Conservation (phyloP, 2,888 invertebrate genomes). For the Apodemia zela region DNA sequence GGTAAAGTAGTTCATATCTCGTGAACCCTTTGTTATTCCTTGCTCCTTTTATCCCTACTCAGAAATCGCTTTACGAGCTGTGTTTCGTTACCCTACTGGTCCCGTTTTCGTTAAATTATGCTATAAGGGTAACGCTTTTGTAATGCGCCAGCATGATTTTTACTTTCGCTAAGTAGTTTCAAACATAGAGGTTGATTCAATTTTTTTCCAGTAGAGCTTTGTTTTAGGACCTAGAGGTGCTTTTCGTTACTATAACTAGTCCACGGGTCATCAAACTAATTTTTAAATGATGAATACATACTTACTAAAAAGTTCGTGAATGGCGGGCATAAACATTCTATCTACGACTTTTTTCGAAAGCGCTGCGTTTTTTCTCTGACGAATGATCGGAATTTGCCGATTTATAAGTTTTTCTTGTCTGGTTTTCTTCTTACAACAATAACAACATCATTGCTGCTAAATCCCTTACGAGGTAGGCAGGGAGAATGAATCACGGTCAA, state of each 20-base stretch:
- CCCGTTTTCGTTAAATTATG: constrained; percentile 51
- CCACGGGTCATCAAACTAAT: too few relatives aligned
- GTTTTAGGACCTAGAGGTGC: not conserved
- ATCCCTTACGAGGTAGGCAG: too few relatives aligned
- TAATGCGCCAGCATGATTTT: constrained; percentile 20
- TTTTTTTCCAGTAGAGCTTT: not conserved
- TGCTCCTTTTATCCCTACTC: constrained; percentile 68
- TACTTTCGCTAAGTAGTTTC: constrained; percentile 17
- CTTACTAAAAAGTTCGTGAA: too few relatives aligned
- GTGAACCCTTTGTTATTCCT: constrained; percentile 65
- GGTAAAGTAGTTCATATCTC: constrained; percentile 62
- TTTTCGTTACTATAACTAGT: not conserved
- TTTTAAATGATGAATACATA: too few relatives aligned
- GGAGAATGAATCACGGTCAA: too few relatives aligned
- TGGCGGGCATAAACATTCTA: too few relatives aligned
- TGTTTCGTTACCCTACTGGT: constrained; percentile 70
- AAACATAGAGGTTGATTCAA: not conserved
- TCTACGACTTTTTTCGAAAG: too few relatives aligned
- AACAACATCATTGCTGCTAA: too few relatives aligned
- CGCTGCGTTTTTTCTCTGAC: too few relatives aligned
- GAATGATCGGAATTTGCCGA: too few relatives aligned
- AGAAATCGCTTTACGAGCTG: constrained; percentile 66
- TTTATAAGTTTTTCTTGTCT: too few relatives aligned
- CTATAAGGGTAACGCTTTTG: constrained; percentile 29
- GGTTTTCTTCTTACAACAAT: too few relatives aligned